Conservation (phyloP, 2,797 vertebrate genomes). For the Enteromius thamalakanensis region DNA sequence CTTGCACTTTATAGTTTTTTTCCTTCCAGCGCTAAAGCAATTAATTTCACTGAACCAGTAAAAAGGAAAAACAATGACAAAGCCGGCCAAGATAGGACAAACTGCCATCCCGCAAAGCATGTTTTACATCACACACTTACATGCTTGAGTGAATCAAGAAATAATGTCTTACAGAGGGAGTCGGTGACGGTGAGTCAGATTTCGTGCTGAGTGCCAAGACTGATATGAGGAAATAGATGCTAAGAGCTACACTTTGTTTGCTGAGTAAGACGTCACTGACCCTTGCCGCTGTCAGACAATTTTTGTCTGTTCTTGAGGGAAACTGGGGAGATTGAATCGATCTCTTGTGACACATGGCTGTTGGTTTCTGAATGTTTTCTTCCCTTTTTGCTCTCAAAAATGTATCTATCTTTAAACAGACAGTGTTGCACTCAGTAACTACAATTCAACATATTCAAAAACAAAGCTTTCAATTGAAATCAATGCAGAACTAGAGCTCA, state of each 20-base stretch:
- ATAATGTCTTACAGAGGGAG: conserved; percentile 42
- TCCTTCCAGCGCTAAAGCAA: not conserved
- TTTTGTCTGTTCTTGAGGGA: conserved; percentile 44
- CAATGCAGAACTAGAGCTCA: not conserved
- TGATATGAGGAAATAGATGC: conserved; percentile 43
- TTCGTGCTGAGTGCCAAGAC: not conserved
- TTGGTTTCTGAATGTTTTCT: not conserved
- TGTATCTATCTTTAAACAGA: not conserved
- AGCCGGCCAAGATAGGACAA: conserved; percentile 23
- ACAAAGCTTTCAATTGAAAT: not conserved
- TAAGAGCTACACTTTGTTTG: conserved; percentile 53
- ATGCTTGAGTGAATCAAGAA: conserved; percentile 39
- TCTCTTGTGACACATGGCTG: not conserved
- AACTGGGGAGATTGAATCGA: conserved; percentile 49
- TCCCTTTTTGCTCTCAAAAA: not conserved
- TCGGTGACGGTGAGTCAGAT: conserved; percentile 25
- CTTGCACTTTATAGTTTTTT: not conserved
- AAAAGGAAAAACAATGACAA: conserved; percentile 41
- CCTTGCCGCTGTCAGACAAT: conserved; percentile 57
- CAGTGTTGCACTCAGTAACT: not conserved
- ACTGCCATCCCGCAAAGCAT: conserved; percentile 9
- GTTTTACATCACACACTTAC: conserved; percentile 50
- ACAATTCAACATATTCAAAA: not conserved
- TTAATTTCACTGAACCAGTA: conserved; percentile 26
- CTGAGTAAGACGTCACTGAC: conserved; percentile 55